Conservation (phyloP, 2,797 vertebrate genomes). For the Anguilla pacifica region DNA sequence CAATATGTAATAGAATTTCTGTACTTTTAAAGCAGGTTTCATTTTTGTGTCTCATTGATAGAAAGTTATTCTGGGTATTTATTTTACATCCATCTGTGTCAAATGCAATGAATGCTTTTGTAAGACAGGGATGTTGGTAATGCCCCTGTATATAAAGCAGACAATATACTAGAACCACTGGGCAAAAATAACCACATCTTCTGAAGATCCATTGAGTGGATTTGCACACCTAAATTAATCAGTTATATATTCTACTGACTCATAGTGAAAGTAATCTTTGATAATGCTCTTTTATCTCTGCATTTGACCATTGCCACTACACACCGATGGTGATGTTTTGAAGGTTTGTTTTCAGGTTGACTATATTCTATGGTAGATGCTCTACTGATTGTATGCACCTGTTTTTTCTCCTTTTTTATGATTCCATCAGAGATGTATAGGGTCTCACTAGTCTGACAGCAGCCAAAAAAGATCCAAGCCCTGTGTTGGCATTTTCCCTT, state of each 20-base stretch:
- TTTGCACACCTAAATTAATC: background rate
- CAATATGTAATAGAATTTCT: background rate
- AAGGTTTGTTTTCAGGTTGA: background rate
- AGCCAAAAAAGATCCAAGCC: constrained; percentile 6
- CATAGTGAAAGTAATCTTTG: background rate
- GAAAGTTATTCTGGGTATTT: background rate
- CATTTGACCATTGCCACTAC: background rate
- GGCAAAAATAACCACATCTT: background rate
- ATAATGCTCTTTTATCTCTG: background rate
- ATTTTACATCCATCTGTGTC: background rate
- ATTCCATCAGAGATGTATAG: background rate
- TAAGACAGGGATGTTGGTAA: background rate
- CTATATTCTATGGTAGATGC: background rate
- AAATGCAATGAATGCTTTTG: background rate
- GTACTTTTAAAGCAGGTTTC: background rate
- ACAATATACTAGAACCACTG: background rate
- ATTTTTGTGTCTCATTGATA: background rate
- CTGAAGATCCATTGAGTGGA: background rate
- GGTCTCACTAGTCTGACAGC: background rate
- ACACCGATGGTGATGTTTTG: background rate
- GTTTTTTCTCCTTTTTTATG: background rate
- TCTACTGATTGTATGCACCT: background rate
- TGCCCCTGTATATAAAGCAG: background rate
- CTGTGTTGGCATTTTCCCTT: background rate
- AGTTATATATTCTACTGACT: background rate